phyloP scores from a whole-genome alignment of 1,140 invertebrate species.

The Samia ricini region DNA sequence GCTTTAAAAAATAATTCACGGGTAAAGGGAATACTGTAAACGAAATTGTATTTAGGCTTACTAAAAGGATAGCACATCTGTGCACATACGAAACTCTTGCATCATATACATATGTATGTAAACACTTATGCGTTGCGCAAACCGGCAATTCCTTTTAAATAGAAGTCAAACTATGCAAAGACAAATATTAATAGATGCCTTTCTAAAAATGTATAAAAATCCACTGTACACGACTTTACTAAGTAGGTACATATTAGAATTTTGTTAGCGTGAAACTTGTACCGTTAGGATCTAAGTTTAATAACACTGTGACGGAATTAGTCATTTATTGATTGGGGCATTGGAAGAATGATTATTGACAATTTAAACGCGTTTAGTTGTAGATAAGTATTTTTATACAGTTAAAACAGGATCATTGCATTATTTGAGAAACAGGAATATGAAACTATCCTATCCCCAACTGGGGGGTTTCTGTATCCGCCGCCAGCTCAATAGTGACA shows the following conservation, averaged over 20 bases:
- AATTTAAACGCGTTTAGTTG: too few species aligned
- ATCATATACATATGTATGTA: conserved; percentile 30
- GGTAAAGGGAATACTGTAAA: not conserved
- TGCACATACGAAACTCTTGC: conserved; percentile 48
- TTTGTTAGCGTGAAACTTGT: not conserved
- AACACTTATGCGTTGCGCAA: conserved; percentile 41
- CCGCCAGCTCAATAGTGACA: too few species aligned
- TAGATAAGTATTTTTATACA: too few species aligned
- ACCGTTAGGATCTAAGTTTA: too few species aligned
- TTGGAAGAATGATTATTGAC: too few species aligned
- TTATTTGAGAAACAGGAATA: too few species aligned
- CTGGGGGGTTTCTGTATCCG: too few species aligned
- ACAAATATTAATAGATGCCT: conserved; percentile 26
- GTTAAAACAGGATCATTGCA: too few species aligned
- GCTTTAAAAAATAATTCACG: not conserved
- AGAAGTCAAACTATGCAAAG: conserved; percentile 54
- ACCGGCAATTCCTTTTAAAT: conserved; percentile 42
- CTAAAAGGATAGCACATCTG: conserved; percentile 39
- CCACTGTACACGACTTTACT: not conserved
- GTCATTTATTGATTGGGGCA: too few species aligned
- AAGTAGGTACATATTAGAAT: not conserved
- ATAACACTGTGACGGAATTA: too few species aligned
- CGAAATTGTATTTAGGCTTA: not conserved
- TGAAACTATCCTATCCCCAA: too few species aligned
- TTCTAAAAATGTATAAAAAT: conserved; percentile 30